Conservation (phyloP, 2,113 vertebrate species). For the Microtus ochrogaster region DNA sequence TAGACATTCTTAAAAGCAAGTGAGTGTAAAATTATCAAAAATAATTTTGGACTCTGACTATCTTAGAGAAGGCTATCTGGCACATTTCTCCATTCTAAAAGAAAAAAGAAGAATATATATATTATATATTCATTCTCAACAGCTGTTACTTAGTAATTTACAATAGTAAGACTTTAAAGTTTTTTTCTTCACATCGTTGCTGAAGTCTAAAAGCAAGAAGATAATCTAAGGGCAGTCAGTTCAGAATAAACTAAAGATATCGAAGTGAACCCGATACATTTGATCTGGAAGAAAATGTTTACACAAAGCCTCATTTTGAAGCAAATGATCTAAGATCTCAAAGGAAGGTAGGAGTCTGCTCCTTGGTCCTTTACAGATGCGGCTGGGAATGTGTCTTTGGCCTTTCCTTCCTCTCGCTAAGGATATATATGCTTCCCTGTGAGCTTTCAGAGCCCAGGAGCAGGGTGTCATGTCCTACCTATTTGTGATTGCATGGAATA, state of each 20-base stretch:
- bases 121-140: background rate
- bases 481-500: background rate
- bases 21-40: constrained; percentile 50
- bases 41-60: constrained; percentile 54
- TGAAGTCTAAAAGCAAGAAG: constrained; percentile 62
- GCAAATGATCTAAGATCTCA: background rate
- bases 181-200: constrained; percentile 39
- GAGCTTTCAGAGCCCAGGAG: background rate
- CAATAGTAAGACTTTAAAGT: background rate
- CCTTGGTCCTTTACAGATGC: background rate
- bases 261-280: constrained; percentile 6
- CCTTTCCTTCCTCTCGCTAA: background rate
- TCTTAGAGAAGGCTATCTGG: constrained; percentile 40
- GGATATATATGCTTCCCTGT: background rate
- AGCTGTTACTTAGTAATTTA: constrained; percentile 62
- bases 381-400: background rate
- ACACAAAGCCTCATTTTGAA: background rate
- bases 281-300: constrained; percentile 34
- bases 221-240: constrained; percentile 45
- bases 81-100: constrained; percentile 9
- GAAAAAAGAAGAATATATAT: background rate
- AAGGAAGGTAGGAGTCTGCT: background rate
- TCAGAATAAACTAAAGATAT: constrained; percentile 53
- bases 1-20: constrained; percentile 45
- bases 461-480: background rate